Evolutionary conservation across 2,113 vertebrate species (phyloP).

Genomic region (Chaetura pelagica): DNA sequence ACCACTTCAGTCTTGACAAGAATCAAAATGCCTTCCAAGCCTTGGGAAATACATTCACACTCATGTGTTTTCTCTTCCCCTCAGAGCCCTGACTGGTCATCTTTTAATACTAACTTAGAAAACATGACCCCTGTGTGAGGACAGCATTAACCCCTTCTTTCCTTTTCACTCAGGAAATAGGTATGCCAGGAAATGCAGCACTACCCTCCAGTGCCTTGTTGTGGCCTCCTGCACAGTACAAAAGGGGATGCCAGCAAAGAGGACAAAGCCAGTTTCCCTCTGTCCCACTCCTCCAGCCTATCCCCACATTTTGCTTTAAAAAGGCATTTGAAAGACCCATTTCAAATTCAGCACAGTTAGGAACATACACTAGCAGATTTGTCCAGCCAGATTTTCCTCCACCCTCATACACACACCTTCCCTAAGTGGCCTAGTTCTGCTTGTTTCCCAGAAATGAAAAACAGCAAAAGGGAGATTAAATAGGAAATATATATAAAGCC

Average conservation of each 20-base stretch:
- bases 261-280: not conserved
- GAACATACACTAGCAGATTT: not conserved
- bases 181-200: not conserved
- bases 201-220: not conserved
- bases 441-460: conserved; percentile 12
- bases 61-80: not conserved
- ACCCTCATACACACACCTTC: not conserved
- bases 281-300: not conserved
- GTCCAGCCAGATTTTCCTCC: not conserved
- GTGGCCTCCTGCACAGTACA: rapidly evolving
- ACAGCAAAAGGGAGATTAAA: conserved; percentile 15
- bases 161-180: not conserved
- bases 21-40: not conserved
- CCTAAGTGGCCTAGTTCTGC: not conserved
- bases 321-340: not conserved
- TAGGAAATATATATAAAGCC: not conserved
- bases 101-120: not conserved
- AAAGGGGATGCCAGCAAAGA: not conserved
- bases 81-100: not conserved
- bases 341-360: not conserved
- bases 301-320: not conserved
- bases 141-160: not conserved
- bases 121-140: not conserved
- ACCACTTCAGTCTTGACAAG: not conserved
- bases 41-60: not conserved